Percentiles rank a stretch among this genome's conserved stretches.
Evolutionary conservation across 2,888 invertebrate species (phyloP).

Genomic region (Acanthopleura granulata): DNA sequence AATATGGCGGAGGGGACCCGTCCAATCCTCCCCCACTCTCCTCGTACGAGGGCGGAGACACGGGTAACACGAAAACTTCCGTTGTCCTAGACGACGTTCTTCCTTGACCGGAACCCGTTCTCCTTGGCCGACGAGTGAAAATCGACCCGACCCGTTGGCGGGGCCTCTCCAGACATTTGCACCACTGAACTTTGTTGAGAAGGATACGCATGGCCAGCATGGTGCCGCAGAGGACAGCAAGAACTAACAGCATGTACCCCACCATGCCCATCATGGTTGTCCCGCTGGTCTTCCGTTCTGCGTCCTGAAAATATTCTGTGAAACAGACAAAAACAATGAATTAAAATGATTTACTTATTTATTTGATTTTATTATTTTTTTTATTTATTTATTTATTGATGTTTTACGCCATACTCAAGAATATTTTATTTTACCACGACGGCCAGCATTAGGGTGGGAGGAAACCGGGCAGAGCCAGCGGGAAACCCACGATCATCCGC

Average conservation of each 20-base stretch:
- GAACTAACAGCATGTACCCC: background rate
- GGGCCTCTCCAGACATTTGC: background rate
- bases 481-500: too few relatives aligned
- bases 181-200: background rate
- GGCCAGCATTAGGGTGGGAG: too few relatives aligned
- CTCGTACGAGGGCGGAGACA: constrained; percentile 1
- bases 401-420: too few relatives aligned
- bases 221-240: background rate
- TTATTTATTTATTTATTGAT: too few relatives aligned
- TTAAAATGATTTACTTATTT: too few relatives aligned
- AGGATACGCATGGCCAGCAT: background rate
- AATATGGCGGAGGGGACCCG: background rate
- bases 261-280: background rate
- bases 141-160: background rate
- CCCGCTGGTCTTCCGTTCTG: background rate
- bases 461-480: too few relatives aligned
- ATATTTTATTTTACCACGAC: too few relatives aligned
- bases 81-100: background rate
- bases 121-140: background rate
- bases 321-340: too few relatives aligned
- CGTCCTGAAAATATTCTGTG: background rate
- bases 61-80: background rate
- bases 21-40: background rate
- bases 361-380: too few relatives aligned
- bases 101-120: background rate